Base-by-base conservation (phyloP, 2,888 invertebrate genomes). In the Amiota communis region DNA sequence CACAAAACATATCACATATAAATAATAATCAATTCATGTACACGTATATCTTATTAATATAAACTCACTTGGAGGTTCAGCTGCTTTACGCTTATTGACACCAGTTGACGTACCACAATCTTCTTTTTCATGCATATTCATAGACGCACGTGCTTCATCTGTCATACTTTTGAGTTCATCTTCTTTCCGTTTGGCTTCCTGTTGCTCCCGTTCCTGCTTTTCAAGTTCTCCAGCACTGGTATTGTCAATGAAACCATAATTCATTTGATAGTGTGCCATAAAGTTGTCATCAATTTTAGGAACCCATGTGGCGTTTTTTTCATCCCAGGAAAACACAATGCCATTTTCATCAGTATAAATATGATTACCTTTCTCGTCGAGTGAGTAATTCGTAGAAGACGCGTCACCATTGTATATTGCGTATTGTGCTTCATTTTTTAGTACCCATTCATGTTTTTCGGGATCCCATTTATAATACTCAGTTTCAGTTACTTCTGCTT, bases 201-300 rank as follows among this genome's bases (percentile, higher is more conserved):
- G 80, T 49, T 77, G 76, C 36, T 84, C 81, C 2, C 78, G 81
- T 47, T 81, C 78, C 11, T 77, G 79, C 71, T 83, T 81, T 71
- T 86, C 83, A 13, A 76, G 78, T 73, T 85, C 82, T 0, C 79
- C 76, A 36, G 78, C 80, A 61, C 83, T 74, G 1, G 87, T 91
- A 80, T 93, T 93, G 82, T 95, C 94, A 64, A 93, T 91, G 88
- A 96, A 96, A 6, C 97, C 97, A 90, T 99, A 99, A 85, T 92
- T 97, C 93, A 98, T 95, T 90, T 99, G 98, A 91, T 99, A 99
- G 73, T 92, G 92, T 0, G 98, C 99, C 91, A 99, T 93, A 87
- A 99, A 99, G 83, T 99, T 97, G 84, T 98, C 98, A 91, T 98
- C 97, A 76, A 99, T 93, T 92, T 97, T 97, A 0, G 98, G 98